A percentile compares a stretch with the other conserved stretches of the same genome.
Evolutionary conservation across 2,888 invertebrate genomes (phyloP).

Genomic region (Mellilla xanthometata): DNA sequence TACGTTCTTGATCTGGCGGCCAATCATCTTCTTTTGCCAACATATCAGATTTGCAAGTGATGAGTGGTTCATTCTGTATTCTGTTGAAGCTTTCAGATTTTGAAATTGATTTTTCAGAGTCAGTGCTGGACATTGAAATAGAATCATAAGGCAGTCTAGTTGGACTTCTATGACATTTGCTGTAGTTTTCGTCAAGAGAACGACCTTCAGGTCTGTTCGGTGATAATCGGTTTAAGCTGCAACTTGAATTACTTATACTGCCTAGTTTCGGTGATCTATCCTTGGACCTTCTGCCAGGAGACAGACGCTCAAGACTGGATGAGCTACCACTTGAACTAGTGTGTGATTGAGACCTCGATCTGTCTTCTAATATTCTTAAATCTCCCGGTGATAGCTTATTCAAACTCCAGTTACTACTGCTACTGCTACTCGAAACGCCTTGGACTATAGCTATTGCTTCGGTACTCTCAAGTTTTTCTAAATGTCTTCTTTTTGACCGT

Average conservation of each 20-base stretch:
- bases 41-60: conserved; percentile 78
- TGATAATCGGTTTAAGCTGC: conserved; percentile 76
- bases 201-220: conserved; percentile 76
- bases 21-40: conserved; percentile 78
- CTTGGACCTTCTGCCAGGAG: conserved; percentile 75
- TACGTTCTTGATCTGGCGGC: conserved; percentile 83
- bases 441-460: conserved; percentile 73
- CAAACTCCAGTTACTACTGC: conserved; percentile 79
- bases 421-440: conserved; percentile 76
- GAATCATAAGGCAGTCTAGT: conserved; percentile 75
- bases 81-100: conserved; percentile 79
- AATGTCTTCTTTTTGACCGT: conserved; percentile 73
- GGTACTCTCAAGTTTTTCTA: conserved; percentile 75
- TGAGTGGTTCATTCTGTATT: conserved; percentile 76
- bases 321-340: conserved; percentile 79
- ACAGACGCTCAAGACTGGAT: conserved; percentile 74
- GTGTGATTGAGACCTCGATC: conserved; percentile 73
- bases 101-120: conserved; percentile 77
- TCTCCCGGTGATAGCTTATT: conserved; percentile 79
- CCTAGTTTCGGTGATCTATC: conserved; percentile 77
- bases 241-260: conserved; percentile 76
- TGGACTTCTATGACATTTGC: conserved; percentile 73
- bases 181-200: conserved; percentile 71
- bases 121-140: conserved; percentile 75
- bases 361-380: conserved; percentile 72